Conservation (phyloP, 2,797 vertebrate species). For the Ispidina picta region DNA sequence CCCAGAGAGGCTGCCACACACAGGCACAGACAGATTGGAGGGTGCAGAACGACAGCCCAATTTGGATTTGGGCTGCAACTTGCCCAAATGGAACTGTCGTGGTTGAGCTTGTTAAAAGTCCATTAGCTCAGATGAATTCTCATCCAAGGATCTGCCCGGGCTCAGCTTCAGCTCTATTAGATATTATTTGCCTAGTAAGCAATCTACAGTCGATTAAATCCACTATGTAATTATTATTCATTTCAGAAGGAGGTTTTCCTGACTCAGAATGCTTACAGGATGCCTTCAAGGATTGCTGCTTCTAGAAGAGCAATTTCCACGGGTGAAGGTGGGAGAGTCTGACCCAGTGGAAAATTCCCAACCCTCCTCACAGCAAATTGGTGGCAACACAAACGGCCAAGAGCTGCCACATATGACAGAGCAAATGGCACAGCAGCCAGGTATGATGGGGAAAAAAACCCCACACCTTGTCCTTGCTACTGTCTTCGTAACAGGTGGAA, state of each 20-base stretch:
- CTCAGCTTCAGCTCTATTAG: not conserved
- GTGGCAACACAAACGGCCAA: accelerated
- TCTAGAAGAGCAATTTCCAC: not conserved
- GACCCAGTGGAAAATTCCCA: not conserved
- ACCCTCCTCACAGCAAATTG: not conserved
- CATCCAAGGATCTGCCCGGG: not conserved
- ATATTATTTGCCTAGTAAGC: not conserved
- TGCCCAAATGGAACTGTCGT: not conserved
- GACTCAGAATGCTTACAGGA: not conserved
- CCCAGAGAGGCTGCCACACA: not conserved
- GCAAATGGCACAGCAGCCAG: not conserved
- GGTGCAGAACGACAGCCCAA: not conserved
- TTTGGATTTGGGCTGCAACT: not conserved
- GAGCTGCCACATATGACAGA: not conserved
- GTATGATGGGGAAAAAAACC: accelerated
- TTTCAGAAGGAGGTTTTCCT: not conserved
- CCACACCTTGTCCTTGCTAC: not conserved
- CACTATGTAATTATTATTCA: not conserved
- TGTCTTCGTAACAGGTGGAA: not conserved
- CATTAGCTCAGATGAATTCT: not conserved
- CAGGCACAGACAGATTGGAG: not conserved
- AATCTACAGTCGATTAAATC: not conserved
- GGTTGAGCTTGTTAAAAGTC: not conserved
- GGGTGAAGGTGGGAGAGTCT: not conserved
- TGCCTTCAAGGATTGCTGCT: not conserved